Percentiles rank a stretch among this genome's conserved stretches.
Evolutionary conservation across 2,888 invertebrate species (phyloP).

Genomic region (Ctenicera cuprea): DNA sequence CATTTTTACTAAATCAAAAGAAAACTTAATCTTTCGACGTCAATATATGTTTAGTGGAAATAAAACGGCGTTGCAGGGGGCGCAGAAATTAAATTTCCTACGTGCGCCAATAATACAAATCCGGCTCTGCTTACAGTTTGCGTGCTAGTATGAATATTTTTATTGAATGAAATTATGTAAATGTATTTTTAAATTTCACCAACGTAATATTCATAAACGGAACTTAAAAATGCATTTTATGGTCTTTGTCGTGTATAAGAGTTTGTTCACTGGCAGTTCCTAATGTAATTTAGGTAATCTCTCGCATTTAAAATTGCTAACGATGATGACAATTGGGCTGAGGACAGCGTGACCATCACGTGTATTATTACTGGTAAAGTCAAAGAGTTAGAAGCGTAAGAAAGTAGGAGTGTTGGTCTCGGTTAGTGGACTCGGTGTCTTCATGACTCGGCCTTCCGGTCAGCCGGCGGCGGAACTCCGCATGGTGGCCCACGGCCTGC

Average conservation of each 20-base stretch:
- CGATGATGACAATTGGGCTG: constrained; percentile 54
- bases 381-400: constrained; percentile 59
- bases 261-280: background rate
- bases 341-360: constrained; percentile 57
- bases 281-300: constrained; percentile 15
- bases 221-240: background rate
- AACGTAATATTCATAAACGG: too few relatives aligned
- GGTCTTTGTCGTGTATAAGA: background rate
- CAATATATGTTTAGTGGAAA: too few relatives aligned
- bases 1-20: too few relatives aligned
- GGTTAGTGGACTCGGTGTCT: constrained; percentile 65
- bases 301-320: constrained; percentile 48
- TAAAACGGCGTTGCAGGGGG: too few relatives aligned
- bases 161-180: too few relatives aligned
- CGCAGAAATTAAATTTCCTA: too few relatives aligned
- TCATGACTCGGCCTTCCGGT: constrained; percentile 67
- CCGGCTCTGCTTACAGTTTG: too few relatives aligned
- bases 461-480: constrained; percentile 67
- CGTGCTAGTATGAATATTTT: too few relatives aligned
- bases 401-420: constrained; percentile 67
- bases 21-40: too few relatives aligned
- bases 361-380: constrained; percentile 53
- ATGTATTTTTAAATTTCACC: too few relatives aligned
- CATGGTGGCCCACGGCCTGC: constrained; percentile 60
- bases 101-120: too few relatives aligned